Base-by-base conservation (phyloP, 1,140 invertebrate species). In the Platyscapa corneri region DNA sequence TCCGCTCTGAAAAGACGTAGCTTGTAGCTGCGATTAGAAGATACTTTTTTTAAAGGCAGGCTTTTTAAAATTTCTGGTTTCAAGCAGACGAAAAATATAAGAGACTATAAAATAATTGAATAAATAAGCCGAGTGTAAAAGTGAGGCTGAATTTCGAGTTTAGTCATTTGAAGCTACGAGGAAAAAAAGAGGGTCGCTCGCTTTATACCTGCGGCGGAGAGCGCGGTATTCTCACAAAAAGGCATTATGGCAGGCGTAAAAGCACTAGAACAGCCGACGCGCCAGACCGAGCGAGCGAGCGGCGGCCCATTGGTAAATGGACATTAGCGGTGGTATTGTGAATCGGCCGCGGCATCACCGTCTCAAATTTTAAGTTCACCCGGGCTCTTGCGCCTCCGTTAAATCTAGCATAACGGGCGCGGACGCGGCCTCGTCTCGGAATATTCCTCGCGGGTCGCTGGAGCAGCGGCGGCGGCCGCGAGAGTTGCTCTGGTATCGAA, bases 251-350 rank as follows among this genome's bases (percentile, higher is more conserved):
- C 90, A 86, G 89, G 88, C 87, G 90, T 92, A 93, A 93, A 80
- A 92, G 89, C 91, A 92, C 86, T 91, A 92, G 92, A 92, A 91
- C 90, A 90, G 88, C 88, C 78, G 84, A 85, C 83, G 78, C 76
- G 75, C 82, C 82, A n/a, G 74, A 34, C 76, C 64, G 53, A 46
- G 6, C 32, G 88, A 84, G 88, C n/a, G n/a, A n/a, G n/a, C n/a
- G n/a, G n/a, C 80, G 81, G 86, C 82, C 88, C 87, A 88, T 88
- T 87, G 87, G 88, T 91, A 90, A 92, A 89, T 91, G 90, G 91
- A 91, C 91, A 92, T 92, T 92, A 93, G 90, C 88, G 89, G 86
- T 88, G 87, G 89, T 87, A 91, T 90, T 92, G 91, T 92, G 89
- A 89, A 91, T 90, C 88, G 88, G 80, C 89, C 88, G 65, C 30